These are phyloP conservation scores for Artibeus jamaicensis DNA, from an alignment of 2,797 vertebrate species.

Conservation along the genomic window DNA sequence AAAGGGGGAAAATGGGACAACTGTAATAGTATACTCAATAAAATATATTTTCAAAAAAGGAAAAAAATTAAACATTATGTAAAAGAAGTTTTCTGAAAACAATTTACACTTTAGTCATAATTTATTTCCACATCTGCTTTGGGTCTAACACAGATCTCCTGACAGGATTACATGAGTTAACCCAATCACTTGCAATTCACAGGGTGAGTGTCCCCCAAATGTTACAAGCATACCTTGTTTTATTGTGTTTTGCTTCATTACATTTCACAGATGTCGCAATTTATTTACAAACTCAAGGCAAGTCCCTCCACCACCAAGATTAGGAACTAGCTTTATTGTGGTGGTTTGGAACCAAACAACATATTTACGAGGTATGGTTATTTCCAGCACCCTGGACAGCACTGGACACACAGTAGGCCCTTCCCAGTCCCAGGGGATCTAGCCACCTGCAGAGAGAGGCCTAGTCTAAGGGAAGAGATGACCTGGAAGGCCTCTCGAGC, in stretches of 20 bases:
- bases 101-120: not conserved
- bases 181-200: not conserved
- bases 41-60: too few species aligned
- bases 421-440: not conserved
- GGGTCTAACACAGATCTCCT: not conserved
- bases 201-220: not conserved
- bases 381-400: conserved; percentile 30
- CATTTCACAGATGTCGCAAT: not conserved
- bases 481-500: conserved; percentile 2
- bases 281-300: not conserved
- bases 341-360: not conserved
- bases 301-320: not conserved
- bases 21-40: too few species aligned
- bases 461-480: not conserved
- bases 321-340: not conserved
- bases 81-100: not conserved
- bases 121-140: not conserved
- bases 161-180: not conserved
- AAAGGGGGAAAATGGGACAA: too few species aligned
- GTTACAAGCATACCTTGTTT: not conserved
- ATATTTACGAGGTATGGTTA: not conserved
- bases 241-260: not conserved
- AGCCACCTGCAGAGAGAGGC: not conserved
- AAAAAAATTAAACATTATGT: not conserved
- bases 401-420: conserved; percentile 27